Evolutionary conservation across 2,113 vertebrate genomes (phyloP).

Genomic region (Ranitomeya variabilis): DNA sequence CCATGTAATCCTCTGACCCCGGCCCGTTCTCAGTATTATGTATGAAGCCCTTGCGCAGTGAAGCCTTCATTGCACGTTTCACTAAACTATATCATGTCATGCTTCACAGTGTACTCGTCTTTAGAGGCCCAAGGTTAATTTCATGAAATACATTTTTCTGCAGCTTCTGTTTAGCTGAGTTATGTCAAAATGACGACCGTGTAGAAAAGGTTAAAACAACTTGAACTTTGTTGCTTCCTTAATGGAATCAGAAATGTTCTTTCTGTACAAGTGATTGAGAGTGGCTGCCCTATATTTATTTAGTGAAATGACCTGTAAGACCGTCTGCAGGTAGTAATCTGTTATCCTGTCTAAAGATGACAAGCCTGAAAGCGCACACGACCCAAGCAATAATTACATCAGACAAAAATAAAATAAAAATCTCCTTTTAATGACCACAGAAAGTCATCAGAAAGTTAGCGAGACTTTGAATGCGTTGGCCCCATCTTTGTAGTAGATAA

Average conservation of each 20-base stretch:
- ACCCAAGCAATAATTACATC: slow-evolving; percentile 18
- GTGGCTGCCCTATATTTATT: slow-evolving; percentile 38
- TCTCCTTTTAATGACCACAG: neutral
- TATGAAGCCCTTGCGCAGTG: neutral
- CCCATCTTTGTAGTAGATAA: neutral
- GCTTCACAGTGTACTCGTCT: slow-evolving; percentile 10
- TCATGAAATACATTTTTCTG: slow-evolving; percentile 39
- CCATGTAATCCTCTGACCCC: neutral
- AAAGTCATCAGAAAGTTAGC: slow-evolving; percentile 30
- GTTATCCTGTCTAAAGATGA: slow-evolving; percentile 36
- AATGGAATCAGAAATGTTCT: slow-evolving; percentile 43
- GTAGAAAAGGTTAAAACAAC: slow-evolving; percentile 41
- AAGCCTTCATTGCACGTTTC: neutral
- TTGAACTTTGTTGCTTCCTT: slow-evolving; percentile 37
- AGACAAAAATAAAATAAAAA: neutral
- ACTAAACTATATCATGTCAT: slow-evolving; percentile 29
- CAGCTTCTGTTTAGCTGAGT: slow-evolving; percentile 18
- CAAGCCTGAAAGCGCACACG: slow-evolving; percentile 23
- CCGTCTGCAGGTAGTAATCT: slow-evolving; percentile 39
- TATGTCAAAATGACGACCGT: slow-evolving; percentile 42
- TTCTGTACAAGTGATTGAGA: slow-evolving; percentile 32
- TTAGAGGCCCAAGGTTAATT: slow-evolving; percentile 44
- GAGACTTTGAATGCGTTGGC: neutral
- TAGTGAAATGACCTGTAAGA: slow-evolving; percentile 51
- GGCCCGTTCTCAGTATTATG: neutral